Evolutionary conservation across 2,888 invertebrate genomes (phyloP).

Genomic region (Conistra vaccinii): DNA sequence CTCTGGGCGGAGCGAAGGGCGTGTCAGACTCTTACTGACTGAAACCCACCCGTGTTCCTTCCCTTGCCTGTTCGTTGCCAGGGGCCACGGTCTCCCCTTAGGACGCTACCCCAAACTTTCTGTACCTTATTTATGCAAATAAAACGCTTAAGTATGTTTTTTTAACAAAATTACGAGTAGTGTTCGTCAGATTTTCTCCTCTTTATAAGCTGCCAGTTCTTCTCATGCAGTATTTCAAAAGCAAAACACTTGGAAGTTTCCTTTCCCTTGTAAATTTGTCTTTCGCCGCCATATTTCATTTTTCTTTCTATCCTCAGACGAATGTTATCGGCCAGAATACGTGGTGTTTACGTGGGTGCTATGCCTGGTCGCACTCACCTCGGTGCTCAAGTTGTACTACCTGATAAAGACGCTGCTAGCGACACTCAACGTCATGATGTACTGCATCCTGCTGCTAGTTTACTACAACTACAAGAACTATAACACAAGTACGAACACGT

Average conservation of each 20-base stretch:
- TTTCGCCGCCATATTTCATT: not conserved
- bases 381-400: conserved; percentile 97
- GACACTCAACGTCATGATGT: conserved; percentile 93
- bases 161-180: not conserved
- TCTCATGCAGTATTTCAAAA: not conserved
- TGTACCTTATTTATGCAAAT: no score
- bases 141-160: no score
- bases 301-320: conserved; percentile 60
- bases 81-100: no score
- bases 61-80: no score
- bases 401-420: conserved; percentile 96
- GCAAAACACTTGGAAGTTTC: no score
- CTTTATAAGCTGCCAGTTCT: no score
- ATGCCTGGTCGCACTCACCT: conserved; percentile 97
- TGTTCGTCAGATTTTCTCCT: not conserved
- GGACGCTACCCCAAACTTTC: no score
- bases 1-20: no score
- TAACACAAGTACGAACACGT: conserved; percentile 75
- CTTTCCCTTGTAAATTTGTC: no score
- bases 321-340: conserved; percentile 95
- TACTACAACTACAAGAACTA: conserved; percentile 89
- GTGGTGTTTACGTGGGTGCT: conserved; percentile 98
- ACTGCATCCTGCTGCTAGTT: conserved; percentile 93
- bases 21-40: no score
- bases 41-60: no score